A percentile compares a stretch with the other conserved stretches of the same genome.
Conservation (phyloP, 2,113 vertebrate genomes). For the Scatophagus argus region DNA sequence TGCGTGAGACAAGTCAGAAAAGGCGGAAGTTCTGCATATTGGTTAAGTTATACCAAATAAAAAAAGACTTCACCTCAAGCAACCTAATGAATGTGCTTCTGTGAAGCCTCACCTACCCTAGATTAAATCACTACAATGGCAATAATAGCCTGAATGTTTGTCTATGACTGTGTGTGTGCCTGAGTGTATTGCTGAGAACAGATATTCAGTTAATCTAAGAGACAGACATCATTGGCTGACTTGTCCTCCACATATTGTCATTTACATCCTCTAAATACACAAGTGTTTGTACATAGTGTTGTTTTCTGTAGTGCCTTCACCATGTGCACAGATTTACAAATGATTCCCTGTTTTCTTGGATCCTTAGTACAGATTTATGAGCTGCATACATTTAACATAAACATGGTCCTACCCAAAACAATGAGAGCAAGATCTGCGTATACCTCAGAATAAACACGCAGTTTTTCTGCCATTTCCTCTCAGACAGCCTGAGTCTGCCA, state of each 20-base stretch:
- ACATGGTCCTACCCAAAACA: neutral
- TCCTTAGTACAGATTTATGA: neutral
- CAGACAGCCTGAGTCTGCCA: too few species aligned
- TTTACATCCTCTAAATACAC: neutral
- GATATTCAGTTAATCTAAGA: conserved; percentile 32
- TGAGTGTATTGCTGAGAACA: conserved; percentile 1
- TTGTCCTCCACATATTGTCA: neutral
- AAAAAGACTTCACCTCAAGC: neutral
- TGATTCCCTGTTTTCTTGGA: neutral
- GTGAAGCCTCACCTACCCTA: neutral
- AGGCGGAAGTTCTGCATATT: neutral
- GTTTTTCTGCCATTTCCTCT: too few species aligned
- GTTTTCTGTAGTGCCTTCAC: neutral
- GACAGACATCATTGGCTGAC: conserved; percentile 3
- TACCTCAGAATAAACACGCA: neutral
- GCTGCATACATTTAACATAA: neutral
- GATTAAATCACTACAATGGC: neutral
- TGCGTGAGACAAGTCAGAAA: neutral
- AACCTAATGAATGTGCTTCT: neutral
- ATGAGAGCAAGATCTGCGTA: neutral
- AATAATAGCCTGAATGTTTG: neutral
- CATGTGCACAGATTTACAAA: neutral
- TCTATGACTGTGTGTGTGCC: neutral
- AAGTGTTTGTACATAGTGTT: neutral
- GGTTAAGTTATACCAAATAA: neutral